Percentiles rank a stretch among this genome's conserved stretches.
These are phyloP conservation scores for Chrysaora quinquecirrha DNA, from an alignment of 30 jellyfish, hydroid and myxozoan genomes.

Conservation along the genomic window DNA sequence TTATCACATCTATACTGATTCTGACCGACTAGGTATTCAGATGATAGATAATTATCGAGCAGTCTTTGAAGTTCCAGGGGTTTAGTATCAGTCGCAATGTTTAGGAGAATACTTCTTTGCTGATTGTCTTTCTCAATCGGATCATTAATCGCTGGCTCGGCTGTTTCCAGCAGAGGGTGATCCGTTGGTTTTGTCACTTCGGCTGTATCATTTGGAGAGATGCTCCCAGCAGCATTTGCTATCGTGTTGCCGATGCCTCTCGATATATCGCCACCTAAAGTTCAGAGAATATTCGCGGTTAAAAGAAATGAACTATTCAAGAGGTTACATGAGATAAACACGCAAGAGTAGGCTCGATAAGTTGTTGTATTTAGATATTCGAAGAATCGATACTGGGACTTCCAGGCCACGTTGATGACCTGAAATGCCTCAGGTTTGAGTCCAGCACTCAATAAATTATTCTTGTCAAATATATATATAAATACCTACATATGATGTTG, in stretches of 20 bases:
- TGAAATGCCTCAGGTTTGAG: too few relatives aligned
- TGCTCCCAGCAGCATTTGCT: slow-evolving; percentile 26
- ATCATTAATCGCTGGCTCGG: not conserved
- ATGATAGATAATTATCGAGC: slow-evolving; percentile 40
- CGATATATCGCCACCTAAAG: slow-evolving; percentile 63
- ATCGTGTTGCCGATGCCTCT: slow-evolving; percentile 31
- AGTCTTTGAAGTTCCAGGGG: slow-evolving; percentile 45
- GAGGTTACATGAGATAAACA: too few relatives aligned
- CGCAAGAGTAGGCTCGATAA: too few relatives aligned
- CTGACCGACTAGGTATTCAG: slow-evolving; percentile 61
- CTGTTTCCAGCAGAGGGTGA: slow-evolving; percentile 1
- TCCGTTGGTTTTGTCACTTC: slow-evolving; percentile 31
- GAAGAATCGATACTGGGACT: too few relatives aligned
- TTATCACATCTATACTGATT: slow-evolving; percentile 84
- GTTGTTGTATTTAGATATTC: too few relatives aligned
- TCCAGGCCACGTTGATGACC: too few relatives aligned
- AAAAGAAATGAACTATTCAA: not conserved
- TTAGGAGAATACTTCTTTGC: not conserved
- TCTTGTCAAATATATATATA: too few relatives aligned
- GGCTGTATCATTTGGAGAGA: slow-evolving; percentile 26
- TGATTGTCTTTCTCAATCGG: not conserved
- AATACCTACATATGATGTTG: too few relatives aligned
- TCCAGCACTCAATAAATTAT: too few relatives aligned
- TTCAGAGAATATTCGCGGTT: too few relatives aligned
- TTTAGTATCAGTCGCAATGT: not conserved